Percentiles rank a stretch among this genome's conserved stretches.
These are phyloP conservation scores for Andricus quercusramuli DNA, from an alignment of 2,888 invertebrate genomes.

Conservation along the genomic window DNA sequence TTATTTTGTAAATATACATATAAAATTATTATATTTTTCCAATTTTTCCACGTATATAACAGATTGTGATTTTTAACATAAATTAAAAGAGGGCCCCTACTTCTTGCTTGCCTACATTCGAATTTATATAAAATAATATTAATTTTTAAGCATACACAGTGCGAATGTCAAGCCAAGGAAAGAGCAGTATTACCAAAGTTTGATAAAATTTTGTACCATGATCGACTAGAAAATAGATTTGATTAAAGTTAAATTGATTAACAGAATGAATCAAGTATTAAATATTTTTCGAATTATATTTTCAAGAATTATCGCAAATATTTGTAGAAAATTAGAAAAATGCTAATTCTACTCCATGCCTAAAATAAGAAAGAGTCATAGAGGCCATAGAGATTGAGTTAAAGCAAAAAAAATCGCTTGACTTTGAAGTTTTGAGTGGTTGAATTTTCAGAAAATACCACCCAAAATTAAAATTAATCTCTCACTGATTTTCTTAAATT, in stretches of 20 bases:
- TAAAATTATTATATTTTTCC: no score
- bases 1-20: not conserved
- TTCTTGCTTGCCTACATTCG: constrained; percentile 20
- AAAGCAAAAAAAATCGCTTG: not conserved
- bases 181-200: constrained; percentile 7
- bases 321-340: not conserved
- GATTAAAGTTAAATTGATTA: not conserved
- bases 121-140: not conserved
- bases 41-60: not conserved
- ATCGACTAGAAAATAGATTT: not conserved
- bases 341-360: constrained; percentile 35
- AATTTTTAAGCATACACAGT: constrained; percentile 20
- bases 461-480: no score
- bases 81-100: constrained; percentile 15
- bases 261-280: not conserved
- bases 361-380: constrained; percentile 2
- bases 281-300: not conserved
- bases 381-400: not conserved
- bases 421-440: no score
- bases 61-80: not conserved
- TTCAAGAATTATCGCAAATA: not conserved
- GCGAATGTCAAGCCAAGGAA: constrained; percentile 26
- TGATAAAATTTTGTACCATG: not conserved
- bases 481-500: no score
- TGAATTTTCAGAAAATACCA: no score